Conservation (phyloP, 2,797 vertebrate genomes). For the Gymnodraco acuticeps region DNA sequence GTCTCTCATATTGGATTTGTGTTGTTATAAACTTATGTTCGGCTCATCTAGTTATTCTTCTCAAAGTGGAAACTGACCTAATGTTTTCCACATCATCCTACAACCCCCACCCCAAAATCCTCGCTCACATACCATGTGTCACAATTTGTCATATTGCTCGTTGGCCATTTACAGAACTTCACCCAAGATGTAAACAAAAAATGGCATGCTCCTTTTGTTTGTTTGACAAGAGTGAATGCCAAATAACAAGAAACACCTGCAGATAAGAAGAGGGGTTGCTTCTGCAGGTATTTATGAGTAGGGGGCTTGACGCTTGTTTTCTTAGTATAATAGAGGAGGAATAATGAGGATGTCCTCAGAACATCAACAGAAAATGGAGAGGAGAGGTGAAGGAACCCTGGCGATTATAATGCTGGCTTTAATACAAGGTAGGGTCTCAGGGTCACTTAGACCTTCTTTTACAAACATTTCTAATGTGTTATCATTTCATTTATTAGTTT, state of each 20-base stretch:
- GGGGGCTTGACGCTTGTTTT: conserved; percentile 50
- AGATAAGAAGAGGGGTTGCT: conserved; percentile 59
- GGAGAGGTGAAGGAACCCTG: conserved; percentile 15
- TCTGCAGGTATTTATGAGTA: conserved; percentile 24
- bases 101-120: neutral
- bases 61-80: neutral
- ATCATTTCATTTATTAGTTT: too few species aligned
- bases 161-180: conserved; percentile 38
- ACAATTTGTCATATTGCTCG: conserved; percentile 66
- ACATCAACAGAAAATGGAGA: conserved; percentile 55
- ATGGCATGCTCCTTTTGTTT: conserved; percentile 46
- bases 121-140: conserved; percentile 57
- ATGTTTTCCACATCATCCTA: too few species aligned
- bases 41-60: too few species aligned
- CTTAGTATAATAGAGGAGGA: conserved; percentile 49
- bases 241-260: conserved; percentile 50
- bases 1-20: too few species aligned
- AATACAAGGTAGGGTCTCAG: conserved; percentile 48
- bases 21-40: too few species aligned
- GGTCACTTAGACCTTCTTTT: too few species aligned
- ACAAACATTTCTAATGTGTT: too few species aligned
- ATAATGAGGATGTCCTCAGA: conserved; percentile 24
- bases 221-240: conserved; percentile 44
- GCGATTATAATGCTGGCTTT: conserved; percentile 47
- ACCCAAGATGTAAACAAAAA: conserved; percentile 46